These are phyloP conservation scores for Dysdera silvatica DNA, from an alignment of 1,140 invertebrate species.

Conservation along the genomic window DNA sequence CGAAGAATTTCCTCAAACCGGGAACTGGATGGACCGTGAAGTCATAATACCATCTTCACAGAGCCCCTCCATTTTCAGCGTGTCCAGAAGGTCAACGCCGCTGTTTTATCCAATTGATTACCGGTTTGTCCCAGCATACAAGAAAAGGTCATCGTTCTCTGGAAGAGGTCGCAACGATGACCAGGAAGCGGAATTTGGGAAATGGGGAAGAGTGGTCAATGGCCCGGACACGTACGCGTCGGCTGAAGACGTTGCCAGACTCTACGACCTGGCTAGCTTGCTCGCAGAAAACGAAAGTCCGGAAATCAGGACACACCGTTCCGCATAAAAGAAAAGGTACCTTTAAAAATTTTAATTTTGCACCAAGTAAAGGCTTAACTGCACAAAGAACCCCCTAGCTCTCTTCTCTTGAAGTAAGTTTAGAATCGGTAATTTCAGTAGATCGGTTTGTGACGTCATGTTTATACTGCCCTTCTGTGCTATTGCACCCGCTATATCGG, in stretches of 20 bases:
- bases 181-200: neutral
- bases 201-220: slow-evolving; percentile 24
- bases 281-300: slow-evolving; percentile 15
- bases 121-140: slow-evolving; percentile 14
- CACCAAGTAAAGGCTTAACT: too few species aligned
- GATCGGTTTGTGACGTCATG: too few species aligned
- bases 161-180: slow-evolving; percentile 8
- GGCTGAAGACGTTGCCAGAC: slow-evolving; percentile 22
- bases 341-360: too few species aligned
- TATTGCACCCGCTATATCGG: too few species aligned
- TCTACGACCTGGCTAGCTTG: slow-evolving; percentile 23
- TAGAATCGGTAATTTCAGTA: too few species aligned
- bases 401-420: too few species aligned
- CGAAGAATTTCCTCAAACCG: slow-evolving; percentile 3
- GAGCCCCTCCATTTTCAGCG: slow-evolving; percentile 6
- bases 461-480: too few species aligned
- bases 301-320: neutral
- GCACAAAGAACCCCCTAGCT: too few species aligned
- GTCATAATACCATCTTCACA: too few species aligned
- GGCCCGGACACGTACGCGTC: slow-evolving; percentile 10
- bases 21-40: slow-evolving; percentile 13
- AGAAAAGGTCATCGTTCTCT: slow-evolving; percentile 13
- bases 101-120: slow-evolving; percentile 27
- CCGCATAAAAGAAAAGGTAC: slow-evolving; percentile 4
- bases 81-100: slow-evolving; percentile 11